These are phyloP conservation scores for Holacanthus passer DNA, from an alignment of 2,113 vertebrate species.

Conservation along the genomic window DNA sequence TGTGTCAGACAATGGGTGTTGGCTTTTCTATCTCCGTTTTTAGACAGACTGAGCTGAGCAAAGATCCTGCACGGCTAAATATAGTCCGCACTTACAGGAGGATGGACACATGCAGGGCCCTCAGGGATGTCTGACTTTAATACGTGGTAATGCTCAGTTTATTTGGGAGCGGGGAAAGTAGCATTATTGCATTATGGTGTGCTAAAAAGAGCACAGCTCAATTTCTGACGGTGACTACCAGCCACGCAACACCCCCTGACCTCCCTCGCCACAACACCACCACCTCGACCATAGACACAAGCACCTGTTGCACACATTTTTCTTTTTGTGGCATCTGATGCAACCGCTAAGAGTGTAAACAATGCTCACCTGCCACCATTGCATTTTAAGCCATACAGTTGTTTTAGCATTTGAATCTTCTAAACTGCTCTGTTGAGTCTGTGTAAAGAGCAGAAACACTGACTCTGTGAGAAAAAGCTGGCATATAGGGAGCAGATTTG, in stretches of 20 bases:
- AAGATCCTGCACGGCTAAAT: slow-evolving; percentile 72
- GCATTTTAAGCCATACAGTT: slow-evolving; percentile 11
- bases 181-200: slow-evolving; percentile 74
- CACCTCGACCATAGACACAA: slow-evolving; percentile 22
- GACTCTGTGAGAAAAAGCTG: not conserved
- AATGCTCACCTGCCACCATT: slow-evolving; percentile 43
- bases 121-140: slow-evolving; percentile 72
- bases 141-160: slow-evolving; percentile 80
- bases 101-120: slow-evolving; percentile 63
- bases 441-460: not conserved
- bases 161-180: slow-evolving; percentile 70
- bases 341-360: slow-evolving; percentile 35
- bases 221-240: slow-evolving; percentile 45
- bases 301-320: slow-evolving; percentile 58
- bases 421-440: not conserved
- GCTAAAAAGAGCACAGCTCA: slow-evolving; percentile 70
- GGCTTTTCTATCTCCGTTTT: slow-evolving; percentile 78
- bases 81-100: slow-evolving; percentile 65
- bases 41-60: slow-evolving; percentile 69
- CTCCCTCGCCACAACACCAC: not conserved
- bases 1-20: slow-evolving; percentile 68
- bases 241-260: slow-evolving; percentile 17
- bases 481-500: not conserved
- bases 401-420: slow-evolving; percentile 18
- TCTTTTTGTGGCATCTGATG: slow-evolving; percentile 21